Conservation (phyloP, 1,140 invertebrate species). For the Sarcophaga bullata region DNA sequence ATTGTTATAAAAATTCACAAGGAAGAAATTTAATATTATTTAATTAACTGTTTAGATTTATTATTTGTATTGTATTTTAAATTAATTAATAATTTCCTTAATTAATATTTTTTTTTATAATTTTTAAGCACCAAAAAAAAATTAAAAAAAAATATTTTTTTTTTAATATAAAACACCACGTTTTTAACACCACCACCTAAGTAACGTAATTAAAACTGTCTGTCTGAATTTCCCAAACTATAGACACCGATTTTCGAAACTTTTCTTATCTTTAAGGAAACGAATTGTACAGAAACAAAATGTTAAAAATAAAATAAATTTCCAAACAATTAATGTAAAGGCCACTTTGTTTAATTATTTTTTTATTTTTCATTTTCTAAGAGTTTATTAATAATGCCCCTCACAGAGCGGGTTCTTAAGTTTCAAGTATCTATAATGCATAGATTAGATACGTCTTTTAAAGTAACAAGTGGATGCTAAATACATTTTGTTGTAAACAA, state of each 20-base stretch:
- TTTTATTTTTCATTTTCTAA: neutral
- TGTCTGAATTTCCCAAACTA: too few relatives aligned
- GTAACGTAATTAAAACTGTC: too few relatives aligned
- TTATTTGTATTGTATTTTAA: too few relatives aligned
- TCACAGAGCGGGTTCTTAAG: neutral
- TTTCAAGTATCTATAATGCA: neutral
- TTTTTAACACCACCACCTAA: too few relatives aligned
- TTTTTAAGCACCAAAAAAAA: neutral
- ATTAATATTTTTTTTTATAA: neutral
- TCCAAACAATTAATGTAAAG: neutral
- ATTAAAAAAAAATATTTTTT: neutral
- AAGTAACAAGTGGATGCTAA: too few relatives aligned
- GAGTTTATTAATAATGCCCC: neutral
- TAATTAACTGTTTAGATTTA: too few relatives aligned
- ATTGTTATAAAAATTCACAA: too few relatives aligned
- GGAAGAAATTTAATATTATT: too few relatives aligned
- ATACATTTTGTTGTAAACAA: too few relatives aligned
- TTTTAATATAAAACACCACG: neutral
- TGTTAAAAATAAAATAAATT: neutral
- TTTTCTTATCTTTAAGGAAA: constrained; percentile 11
- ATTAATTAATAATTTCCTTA: too few relatives aligned
- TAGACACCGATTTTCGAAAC: neutral
- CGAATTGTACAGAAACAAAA: neutral
- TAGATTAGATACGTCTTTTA: neutral
- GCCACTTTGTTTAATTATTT: neutral